phyloP scores from a whole-genome alignment of 2,888 invertebrate genomes.

The Nebria brevicollis region DNA sequence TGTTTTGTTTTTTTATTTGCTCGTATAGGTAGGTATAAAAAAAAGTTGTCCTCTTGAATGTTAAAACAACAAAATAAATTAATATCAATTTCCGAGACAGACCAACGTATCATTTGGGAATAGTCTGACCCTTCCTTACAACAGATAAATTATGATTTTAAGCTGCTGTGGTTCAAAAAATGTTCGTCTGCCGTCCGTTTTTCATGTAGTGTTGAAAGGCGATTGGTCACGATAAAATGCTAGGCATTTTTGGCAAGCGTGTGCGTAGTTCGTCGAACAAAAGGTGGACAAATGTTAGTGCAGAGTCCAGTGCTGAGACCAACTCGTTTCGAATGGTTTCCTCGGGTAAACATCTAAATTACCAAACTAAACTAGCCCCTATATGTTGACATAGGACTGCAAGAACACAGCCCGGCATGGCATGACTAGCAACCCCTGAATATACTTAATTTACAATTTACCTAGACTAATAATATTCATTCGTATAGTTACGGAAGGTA shows the following conservation, averaged over 20 bases:
- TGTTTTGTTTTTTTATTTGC: too few relatives aligned
- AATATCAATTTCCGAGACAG: not conserved
- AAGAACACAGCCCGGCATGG: not conserved
- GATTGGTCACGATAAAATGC: not conserved
- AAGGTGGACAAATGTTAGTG: constrained; percentile 31
- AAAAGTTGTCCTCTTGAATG: not conserved
- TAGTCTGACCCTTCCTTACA: not conserved
- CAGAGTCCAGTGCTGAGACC: constrained; percentile 24
- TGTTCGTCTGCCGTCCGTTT: not conserved
- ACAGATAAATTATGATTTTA: not conserved
- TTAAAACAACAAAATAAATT: not conserved
- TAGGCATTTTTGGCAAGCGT: not conserved
- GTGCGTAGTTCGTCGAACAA: not conserved
- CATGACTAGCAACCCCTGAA: not conserved
- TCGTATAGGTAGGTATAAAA: too few relatives aligned
- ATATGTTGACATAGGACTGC: not conserved
- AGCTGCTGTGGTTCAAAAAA: not conserved
- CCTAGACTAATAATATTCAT: not conserved
- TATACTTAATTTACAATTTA: not conserved
- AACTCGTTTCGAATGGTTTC: constrained; percentile 22
- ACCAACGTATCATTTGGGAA: not conserved
- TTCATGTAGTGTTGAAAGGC: not conserved
- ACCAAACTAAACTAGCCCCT: constrained; percentile 10
- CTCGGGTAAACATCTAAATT: constrained; percentile 40
- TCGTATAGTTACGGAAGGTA: not conserved